Percentiles rank a stretch among this genome's conserved stretches.
These are phyloP conservation scores for Calliopum simillimum DNA, from an alignment of 2,888 invertebrate species.

Conservation along the genomic window DNA sequence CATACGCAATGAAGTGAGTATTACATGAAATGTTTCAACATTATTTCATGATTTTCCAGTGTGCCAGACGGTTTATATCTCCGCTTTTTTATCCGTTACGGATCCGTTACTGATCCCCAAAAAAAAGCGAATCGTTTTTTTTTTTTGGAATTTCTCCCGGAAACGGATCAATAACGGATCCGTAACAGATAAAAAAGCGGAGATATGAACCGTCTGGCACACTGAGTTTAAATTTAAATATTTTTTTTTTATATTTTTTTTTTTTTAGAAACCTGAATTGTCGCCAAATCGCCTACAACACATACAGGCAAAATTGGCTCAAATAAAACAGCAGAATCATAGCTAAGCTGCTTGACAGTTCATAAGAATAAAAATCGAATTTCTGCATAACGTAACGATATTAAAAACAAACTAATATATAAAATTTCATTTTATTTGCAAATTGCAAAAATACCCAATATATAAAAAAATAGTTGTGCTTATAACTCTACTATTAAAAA, in stretches of 20 bases:
- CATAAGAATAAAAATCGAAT: conserved; percentile 5
- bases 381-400: conserved; percentile 31
- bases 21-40: not conserved
- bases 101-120: too few species aligned
- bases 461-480: conserved; percentile 17
- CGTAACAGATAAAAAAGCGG: too few species aligned
- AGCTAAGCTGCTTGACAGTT: conserved; percentile 46
- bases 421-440: conserved; percentile 22
- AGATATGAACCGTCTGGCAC: too few species aligned
- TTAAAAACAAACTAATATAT: conserved; percentile 22
- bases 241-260: conserved; percentile 28
- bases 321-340: conserved; percentile 65
- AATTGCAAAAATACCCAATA: conserved; percentile 15
- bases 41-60: not conserved
- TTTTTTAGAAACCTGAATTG: conserved; percentile 62
- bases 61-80: too few species aligned
- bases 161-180: too few species aligned
- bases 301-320: conserved; percentile 66
- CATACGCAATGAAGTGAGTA: conserved; percentile 63
- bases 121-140: too few species aligned
- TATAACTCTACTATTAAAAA: conserved; percentile 25
- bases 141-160: too few species aligned
- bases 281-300: conserved; percentile 66
- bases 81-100: too few species aligned
- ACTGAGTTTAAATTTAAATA: not conserved